These are phyloP conservation scores for Pollenia amentaria DNA, from an alignment of 2,888 invertebrate species.

Conservation along the genomic window DNA sequence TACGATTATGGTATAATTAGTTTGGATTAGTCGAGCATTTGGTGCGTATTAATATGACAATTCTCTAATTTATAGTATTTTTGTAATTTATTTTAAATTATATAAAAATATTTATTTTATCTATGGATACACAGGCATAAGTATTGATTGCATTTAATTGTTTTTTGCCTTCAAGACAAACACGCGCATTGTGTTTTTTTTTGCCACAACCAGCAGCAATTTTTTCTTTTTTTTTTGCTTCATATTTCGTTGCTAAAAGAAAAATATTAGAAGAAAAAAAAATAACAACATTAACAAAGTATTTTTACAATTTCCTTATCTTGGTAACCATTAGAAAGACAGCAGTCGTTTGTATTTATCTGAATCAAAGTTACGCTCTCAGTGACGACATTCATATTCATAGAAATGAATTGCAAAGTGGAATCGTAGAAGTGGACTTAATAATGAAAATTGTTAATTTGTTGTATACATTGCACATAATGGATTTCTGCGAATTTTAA, in stretches of 20 bases:
- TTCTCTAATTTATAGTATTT: slow-evolving; percentile 18
- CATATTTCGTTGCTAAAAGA: not conserved
- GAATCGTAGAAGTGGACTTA: slow-evolving; percentile 53
- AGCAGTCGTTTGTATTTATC: slow-evolving; percentile 41
- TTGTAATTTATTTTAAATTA: slow-evolving; percentile 47
- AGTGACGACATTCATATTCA: slow-evolving; percentile 47
- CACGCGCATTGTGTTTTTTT: slow-evolving; percentile 60
- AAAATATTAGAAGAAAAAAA: slow-evolving; percentile 29
- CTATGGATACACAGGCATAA: slow-evolving; percentile 57
- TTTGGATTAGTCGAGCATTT: not conserved
- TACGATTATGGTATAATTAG: slow-evolving; percentile 32
- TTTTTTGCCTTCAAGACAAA: slow-evolving; percentile 69
- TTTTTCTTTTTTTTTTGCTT: not conserved
- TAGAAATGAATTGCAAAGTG: slow-evolving; percentile 23
- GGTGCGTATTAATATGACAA: slow-evolving; percentile 18
- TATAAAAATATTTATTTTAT: slow-evolving; percentile 57
- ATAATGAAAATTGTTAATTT: slow-evolving; percentile 73
- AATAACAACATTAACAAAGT: slow-evolving; percentile 63
- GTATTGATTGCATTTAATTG: slow-evolving; percentile 72
- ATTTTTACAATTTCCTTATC: slow-evolving; percentile 73
- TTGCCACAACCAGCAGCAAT: slow-evolving; percentile 23
- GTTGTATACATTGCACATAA: slow-evolving; percentile 69
- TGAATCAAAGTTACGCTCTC: slow-evolving; percentile 42
- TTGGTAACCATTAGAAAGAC: slow-evolving; percentile 59
- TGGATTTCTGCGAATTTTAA: slow-evolving; percentile 72